A percentile compares a stretch with the other conserved stretches of the same genome.
Conservation (phyloP, 30 jellyfish, hydroid and myxozoan genomes). For the Aurelia sp. region DNA sequence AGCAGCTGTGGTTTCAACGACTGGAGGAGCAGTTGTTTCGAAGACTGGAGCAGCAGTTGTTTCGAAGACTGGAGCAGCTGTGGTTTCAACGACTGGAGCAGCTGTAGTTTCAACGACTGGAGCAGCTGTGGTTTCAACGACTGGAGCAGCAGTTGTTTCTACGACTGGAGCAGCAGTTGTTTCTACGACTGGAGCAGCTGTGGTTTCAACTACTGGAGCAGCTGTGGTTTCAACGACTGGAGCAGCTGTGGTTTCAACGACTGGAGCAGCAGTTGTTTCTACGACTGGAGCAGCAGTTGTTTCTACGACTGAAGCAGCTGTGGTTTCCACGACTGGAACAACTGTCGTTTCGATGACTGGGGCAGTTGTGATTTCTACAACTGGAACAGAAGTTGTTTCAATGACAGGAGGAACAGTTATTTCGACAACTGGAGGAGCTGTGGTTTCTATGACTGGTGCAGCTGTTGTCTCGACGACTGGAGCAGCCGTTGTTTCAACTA, state of each 20-base stretch:
- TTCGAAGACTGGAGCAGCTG: slow-evolving; percentile 20
- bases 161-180: slow-evolving; percentile 39
- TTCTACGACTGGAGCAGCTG: slow-evolving; percentile 30
- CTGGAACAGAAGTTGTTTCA: slow-evolving; percentile 27
- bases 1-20: neutral
- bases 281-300: slow-evolving; percentile 19
- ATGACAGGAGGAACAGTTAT: slow-evolving; percentile 4
- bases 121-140: slow-evolving; percentile 45
- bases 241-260: slow-evolving; percentile 27
- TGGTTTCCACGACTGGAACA: slow-evolving; percentile 28
- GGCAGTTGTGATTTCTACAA: slow-evolving; percentile 24
- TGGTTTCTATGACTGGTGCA: no score
- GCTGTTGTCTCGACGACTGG: no score
- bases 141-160: slow-evolving; percentile 49
- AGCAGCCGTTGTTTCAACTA: no score
- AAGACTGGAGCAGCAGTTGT: slow-evolving; percentile 53
- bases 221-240: slow-evolving; percentile 9
- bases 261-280: slow-evolving; percentile 33
- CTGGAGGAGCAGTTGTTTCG: slow-evolving; percentile 27
- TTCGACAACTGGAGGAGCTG: no score
- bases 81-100: slow-evolving; percentile 51
- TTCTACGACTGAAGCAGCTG: slow-evolving; percentile 32
- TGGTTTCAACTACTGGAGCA: slow-evolving; percentile 5
- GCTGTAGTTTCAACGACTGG: slow-evolving; percentile 34
- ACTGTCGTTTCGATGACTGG: slow-evolving; percentile 23